phyloP scores from a whole-genome alignment of 2,113 vertebrate species.

The Phocoena phocoena region DNA sequence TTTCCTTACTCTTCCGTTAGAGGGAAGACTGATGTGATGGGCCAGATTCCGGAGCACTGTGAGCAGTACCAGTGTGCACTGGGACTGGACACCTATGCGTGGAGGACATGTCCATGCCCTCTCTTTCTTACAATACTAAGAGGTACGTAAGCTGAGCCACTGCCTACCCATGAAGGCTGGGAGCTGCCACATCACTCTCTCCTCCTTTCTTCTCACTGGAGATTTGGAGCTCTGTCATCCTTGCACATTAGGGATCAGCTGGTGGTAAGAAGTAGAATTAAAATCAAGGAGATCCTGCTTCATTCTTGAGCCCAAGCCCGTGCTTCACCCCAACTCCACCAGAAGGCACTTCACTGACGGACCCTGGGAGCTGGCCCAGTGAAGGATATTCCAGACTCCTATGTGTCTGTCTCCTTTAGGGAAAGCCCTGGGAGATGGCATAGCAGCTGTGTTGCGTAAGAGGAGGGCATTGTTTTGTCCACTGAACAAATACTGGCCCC shows the following conservation, averaged over 20 bases:
- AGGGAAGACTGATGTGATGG: neutral
- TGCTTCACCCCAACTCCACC: neutral
- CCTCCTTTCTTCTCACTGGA: neutral
- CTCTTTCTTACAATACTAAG: neutral
- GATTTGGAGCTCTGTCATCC: neutral
- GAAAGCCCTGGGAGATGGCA: neutral
- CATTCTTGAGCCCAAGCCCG: neutral
- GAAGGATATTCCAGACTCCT: neutral
- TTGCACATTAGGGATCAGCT: neutral
- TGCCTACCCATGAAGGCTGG: neutral
- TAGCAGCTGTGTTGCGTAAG: neutral
- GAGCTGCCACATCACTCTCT: neutral
- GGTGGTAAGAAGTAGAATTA: neutral
- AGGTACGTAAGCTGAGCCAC: neutral
- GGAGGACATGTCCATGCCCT: neutral
- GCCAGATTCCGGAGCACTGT: neutral
- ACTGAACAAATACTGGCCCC: neutral
- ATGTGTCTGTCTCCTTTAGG: neutral
- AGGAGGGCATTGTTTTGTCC: neutral
- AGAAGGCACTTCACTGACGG: neutral
- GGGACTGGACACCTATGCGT: neutral
- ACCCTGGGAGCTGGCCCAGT: neutral
- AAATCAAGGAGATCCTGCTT: neutral
- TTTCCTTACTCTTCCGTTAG: neutral
- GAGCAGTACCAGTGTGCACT: neutral